phyloP scores from a whole-genome alignment of 2,797 vertebrate species.

The Liasis olivaceus region DNA sequence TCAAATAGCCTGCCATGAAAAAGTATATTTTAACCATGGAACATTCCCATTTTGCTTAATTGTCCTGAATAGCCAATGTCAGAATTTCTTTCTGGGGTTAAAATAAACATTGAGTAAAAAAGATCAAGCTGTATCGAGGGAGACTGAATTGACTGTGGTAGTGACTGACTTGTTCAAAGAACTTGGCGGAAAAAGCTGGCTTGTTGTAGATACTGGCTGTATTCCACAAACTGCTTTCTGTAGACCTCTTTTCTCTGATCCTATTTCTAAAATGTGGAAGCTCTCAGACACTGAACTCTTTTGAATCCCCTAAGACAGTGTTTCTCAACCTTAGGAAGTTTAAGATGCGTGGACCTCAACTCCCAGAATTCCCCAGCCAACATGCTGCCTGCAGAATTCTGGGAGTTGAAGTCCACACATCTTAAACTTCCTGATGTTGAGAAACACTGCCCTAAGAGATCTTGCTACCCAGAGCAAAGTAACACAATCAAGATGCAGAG shows the following conservation, averaged over 20 bases:
- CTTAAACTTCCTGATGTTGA: background rate
- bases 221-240: background rate
- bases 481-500: background rate
- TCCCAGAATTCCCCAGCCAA: background rate
- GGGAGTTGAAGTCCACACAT: background rate
- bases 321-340: background rate
- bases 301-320: background rate
- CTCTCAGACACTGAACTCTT: background rate
- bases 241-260: background rate
- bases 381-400: background rate
- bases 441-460: background rate
- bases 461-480: background rate
- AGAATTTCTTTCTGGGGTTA: slow-evolving; percentile 42
- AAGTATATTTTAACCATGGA: slow-evolving; percentile 7
- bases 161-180: slow-evolving; percentile 4
- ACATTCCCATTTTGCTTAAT: slow-evolving; percentile 27
- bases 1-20: background rate
- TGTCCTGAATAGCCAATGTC: slow-evolving; percentile 16
- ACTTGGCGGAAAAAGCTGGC: background rate
- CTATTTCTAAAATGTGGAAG: background rate
- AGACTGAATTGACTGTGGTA: slow-evolving; percentile 41
- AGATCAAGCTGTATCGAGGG: slow-evolving; percentile 33
- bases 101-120: slow-evolving; percentile 21
- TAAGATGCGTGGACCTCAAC: background rate
- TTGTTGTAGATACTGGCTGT: slow-evolving; percentile 20